phyloP scores from a whole-genome alignment of 2,113 vertebrate genomes.

The Isichthys henryi region DNA sequence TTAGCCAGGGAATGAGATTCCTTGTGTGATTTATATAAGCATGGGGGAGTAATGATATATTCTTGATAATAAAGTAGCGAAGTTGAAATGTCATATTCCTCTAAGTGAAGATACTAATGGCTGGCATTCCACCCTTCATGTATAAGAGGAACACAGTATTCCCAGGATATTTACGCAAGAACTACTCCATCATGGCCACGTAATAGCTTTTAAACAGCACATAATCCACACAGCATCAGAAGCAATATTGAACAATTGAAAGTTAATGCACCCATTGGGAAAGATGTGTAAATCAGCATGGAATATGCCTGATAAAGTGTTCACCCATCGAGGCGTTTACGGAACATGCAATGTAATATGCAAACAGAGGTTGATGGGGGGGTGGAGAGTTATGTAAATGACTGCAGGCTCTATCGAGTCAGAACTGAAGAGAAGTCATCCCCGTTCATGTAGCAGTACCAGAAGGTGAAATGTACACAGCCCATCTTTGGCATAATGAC shows the following conservation, averaged over 20 bases:
- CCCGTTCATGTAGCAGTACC: not conserved
- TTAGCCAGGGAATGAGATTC: not conserved
- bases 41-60: not conserved
- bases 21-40: not conserved
- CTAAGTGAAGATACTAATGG: not conserved
- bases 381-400: not conserved
- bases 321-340: not conserved
- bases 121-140: not conserved
- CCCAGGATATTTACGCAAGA: constrained; percentile 10
- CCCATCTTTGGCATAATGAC: not conserved
- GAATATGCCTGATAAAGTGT: not conserved
- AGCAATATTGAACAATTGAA: constrained; percentile 26
- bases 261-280: not conserved
- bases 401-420: not conserved
- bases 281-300: not conserved
- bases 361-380: not conserved
- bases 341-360: not conserved
- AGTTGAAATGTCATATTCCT: not conserved
- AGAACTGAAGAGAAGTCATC: not conserved
- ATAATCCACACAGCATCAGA: constrained; percentile 3
- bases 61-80: not conserved
- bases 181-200: constrained; percentile 21
- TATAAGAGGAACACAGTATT: not conserved
- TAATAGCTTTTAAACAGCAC: constrained; percentile 33
- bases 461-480: not conserved